A percentile compares a stretch with the other conserved stretches of the same genome.
Conservation (phyloP, 2,113 vertebrate species). For the Dicrurus megarhynchus region DNA sequence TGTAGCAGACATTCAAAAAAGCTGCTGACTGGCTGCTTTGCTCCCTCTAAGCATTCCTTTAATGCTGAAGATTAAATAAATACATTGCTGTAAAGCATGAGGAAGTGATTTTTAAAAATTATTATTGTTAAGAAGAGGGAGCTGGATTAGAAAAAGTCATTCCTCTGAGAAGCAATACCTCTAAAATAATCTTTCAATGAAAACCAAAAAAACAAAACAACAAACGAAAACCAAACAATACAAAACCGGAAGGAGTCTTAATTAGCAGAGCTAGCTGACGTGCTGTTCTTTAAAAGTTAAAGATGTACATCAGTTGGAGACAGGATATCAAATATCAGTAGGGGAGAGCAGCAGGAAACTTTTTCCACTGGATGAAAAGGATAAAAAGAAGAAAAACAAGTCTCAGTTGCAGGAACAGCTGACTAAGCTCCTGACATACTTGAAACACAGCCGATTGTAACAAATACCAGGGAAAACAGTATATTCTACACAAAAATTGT, state of each 20-base stretch:
- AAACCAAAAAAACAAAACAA: not conserved
- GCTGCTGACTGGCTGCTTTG: not conserved
- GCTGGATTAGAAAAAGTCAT: not conserved
- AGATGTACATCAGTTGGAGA: not conserved
- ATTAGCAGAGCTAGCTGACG: not conserved
- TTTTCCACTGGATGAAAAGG: conserved; percentile 30
- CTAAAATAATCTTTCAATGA: not conserved
- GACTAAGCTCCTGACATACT: conserved; percentile 8
- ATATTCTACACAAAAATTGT: not conserved
- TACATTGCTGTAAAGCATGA: not conserved
- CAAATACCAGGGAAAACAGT: not conserved
- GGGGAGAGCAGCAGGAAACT: conserved; percentile 27
- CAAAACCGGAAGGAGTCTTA: not conserved
- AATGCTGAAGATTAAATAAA: not conserved
- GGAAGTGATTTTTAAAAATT: not conserved
- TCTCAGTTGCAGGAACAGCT: not conserved
- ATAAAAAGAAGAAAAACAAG: conserved; percentile 54
- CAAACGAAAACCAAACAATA: not conserved
- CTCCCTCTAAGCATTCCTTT: not conserved
- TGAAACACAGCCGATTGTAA: not conserved
- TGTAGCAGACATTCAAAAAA: not conserved
- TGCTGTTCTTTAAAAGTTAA: conserved; percentile 39
- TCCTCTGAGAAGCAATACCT: not conserved
- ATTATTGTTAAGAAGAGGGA: not conserved
- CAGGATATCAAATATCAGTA: conserved; percentile 42